Base-by-base conservation (phyloP, 1,140 invertebrate genomes). In the Drosophila arawakana region DNA sequence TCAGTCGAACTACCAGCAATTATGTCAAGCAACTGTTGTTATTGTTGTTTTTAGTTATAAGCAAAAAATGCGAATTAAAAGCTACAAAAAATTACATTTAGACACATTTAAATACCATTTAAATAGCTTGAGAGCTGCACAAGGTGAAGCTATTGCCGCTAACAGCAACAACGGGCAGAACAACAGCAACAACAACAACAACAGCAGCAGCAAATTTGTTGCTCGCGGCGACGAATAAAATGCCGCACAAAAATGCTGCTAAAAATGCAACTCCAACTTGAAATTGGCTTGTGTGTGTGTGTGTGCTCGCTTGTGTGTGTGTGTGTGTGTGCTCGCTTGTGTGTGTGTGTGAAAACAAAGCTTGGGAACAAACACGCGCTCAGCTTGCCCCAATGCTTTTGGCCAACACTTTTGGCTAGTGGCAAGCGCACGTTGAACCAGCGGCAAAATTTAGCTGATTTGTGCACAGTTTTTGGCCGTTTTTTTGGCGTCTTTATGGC, bases 31-130 rank as follows among this genome's bases (percentile, higher is more conserved):
- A 75, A 68, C 78, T 76, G 59, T 54, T 73, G 65, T 30, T 30
- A 5, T 3, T 30, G 25, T 76, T 67, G 61, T 63, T 73, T 80
- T 80, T 62, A 73, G 75, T 73, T 79, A 34, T 44, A 58, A 44
- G 21, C 10, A n/a, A 73, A 80, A 81, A 81, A 85, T 84, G 73
- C 74, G 79, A 77, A 82, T 86, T 82, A 57, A 89, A 90, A 85
- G 78, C 76, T 77, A 81, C 77, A 86, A 86, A 54, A 90, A 90
- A 90, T 83, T 82, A 78, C 82, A 80, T 78, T 86, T 86, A 81
- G 78, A 90, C 83, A 90, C 88, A 90, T 90, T 90, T 90, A 90
- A 90, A 90, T 90, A 90, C 86, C 86, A 90, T 90, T 90, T 90
- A 90, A 90, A 90, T 83, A 83, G 78, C 82, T 88, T 83, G 79